Conservation (phyloP, 2,113 vertebrate genomes). For the Oreotragus oreotragus region DNA sequence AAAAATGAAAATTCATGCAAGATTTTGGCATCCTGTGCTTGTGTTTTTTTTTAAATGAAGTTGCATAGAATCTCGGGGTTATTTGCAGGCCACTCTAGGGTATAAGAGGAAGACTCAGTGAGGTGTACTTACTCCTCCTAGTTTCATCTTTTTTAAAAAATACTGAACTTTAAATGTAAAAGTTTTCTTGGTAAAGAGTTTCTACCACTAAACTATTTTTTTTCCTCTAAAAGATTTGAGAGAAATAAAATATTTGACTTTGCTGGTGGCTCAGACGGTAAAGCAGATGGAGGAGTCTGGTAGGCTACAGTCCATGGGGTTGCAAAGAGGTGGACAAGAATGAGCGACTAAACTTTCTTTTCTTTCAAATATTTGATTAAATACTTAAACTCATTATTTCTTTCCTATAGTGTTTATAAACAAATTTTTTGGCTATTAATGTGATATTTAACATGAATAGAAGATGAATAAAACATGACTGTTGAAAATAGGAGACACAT, state of each 20-base stretch:
- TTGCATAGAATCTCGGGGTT: not conserved
- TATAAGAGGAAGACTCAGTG: not conserved
- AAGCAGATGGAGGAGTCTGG: not conserved
- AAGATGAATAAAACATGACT: not conserved
- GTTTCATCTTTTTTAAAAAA: not conserved
- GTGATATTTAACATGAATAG: not conserved
- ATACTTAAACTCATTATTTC: not conserved
- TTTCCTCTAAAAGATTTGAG: not conserved
- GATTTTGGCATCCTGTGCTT: not conserved
- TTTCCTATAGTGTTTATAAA: not conserved
- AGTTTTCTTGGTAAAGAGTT: not conserved
- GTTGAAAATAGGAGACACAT: not conserved
- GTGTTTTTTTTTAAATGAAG: not conserved
- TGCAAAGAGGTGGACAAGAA: not conserved
- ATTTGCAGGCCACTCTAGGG: not conserved
- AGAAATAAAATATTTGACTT: not conserved
- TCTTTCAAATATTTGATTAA: not conserved
- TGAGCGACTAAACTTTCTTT: not conserved
- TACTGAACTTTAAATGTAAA: not conserved
- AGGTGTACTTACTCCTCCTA: not conserved
- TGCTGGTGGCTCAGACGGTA: rapidly evolving
- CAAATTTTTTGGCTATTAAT: not conserved
- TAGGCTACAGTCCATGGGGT: not conserved
- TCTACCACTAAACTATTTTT: not conserved
- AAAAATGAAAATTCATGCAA: not conserved